Evolutionary conservation across 1,140 invertebrate genomes (phyloP).

Genomic region (Limonius californicus): DNA sequence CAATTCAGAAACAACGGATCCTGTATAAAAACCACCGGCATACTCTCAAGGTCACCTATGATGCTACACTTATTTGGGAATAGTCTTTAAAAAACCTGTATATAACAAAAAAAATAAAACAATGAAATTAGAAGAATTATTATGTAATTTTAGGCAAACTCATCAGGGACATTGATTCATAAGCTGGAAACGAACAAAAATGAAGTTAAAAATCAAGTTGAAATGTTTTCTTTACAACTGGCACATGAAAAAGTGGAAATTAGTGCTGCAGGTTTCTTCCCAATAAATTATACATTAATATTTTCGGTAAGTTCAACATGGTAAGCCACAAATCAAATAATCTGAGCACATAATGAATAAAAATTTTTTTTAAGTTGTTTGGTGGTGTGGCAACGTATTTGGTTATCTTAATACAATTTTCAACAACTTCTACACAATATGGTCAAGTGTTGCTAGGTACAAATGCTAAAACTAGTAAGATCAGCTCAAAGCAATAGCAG

Average conservation of each 20-base stretch:
- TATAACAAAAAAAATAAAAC: slow-evolving; percentile 13
- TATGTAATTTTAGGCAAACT: slow-evolving; percentile 28
- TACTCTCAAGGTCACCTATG: no score
- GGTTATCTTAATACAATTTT: slow-evolving; percentile 33
- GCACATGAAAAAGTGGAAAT: slow-evolving; percentile 32
- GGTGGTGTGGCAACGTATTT: slow-evolving; percentile 32
- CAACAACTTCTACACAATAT: slow-evolving; percentile 4
- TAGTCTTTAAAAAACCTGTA: no score
- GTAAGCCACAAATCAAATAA: no score
- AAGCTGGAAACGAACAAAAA: slow-evolving; percentile 26
- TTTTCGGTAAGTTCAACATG: slow-evolving; percentile 27
- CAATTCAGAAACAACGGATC: no score
- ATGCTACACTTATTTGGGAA: no score
- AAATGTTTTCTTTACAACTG: slow-evolving; percentile 37
- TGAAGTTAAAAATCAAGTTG: slow-evolving; percentile 31
- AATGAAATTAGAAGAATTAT: slow-evolving; percentile 4
- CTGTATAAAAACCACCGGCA: no score
- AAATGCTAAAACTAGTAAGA: no score
- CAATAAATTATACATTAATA: slow-evolving; percentile 30
- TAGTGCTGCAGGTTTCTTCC: slow-evolving; percentile 33
- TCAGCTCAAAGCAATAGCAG: no score
- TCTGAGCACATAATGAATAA: no score
- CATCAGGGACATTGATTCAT: slow-evolving; percentile 31
- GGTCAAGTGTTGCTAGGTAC: no score
- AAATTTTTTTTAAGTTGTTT: slow-evolving; percentile 23